phyloP scores from a whole-genome alignment of 2,113 vertebrate species.

The Limnothrissa miodon region DNA sequence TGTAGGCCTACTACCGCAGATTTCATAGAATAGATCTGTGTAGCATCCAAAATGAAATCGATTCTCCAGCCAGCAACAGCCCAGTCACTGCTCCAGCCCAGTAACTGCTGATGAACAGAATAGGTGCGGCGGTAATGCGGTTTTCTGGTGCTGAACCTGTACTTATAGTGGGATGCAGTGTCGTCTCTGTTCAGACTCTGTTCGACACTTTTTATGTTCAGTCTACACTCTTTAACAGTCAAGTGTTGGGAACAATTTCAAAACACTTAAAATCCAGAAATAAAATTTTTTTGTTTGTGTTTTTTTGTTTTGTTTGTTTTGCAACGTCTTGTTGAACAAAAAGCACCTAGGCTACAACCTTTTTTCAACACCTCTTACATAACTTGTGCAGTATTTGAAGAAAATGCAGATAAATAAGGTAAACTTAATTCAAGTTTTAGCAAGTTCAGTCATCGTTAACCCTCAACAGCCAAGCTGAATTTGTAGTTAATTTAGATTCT shows the following conservation, averaged over 20 bases:
- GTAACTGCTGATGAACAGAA: slow-evolving; percentile 20
- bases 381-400: not conserved
- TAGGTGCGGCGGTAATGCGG: slow-evolving; percentile 7
- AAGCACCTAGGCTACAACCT: not conserved
- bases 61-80: not conserved
- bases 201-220: not conserved
- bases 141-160: slow-evolving; percentile 9
- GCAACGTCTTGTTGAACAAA: not conserved
- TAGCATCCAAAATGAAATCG: not conserved
- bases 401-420: not conserved
- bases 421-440: not conserved
- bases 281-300: not conserved
- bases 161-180: not conserved
- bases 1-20: not conserved
- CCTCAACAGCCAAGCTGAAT: not conserved
- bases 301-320: not conserved
- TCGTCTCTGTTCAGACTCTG: not conserved
- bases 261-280: not conserved
- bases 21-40: not conserved
- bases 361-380: not conserved
- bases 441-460: not conserved
- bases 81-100: no score
- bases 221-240: not conserved
- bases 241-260: not conserved
- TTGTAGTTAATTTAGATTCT: not conserved